Evolutionary conservation across 2,113 vertebrate genomes (phyloP), one percentile per base, ranked within the genome.

Genomic region (Nymphicus hollandicus): DNA sequence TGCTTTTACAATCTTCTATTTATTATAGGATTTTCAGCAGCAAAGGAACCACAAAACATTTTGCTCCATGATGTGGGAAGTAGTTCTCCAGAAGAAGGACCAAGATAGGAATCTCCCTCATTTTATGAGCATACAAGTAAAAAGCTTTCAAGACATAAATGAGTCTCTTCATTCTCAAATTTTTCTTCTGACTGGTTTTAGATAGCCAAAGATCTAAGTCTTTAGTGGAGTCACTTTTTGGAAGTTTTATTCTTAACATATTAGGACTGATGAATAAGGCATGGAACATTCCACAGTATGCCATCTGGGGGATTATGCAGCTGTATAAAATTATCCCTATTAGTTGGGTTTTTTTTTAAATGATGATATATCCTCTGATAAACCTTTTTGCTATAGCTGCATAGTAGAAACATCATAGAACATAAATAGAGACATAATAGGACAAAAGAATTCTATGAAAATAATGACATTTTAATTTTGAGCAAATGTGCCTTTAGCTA

Each of bases 271-370:
- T 89, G 73, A 97, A 89, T 88, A 95, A 96, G 95, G 58, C 78
- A 78, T 93, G 69, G 80, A 56, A 92, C 77, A 66, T 88, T 81
- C 83, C 72, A 81, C n/a, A 79, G 0, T 81, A 91, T 87, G 66
- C 37, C 72, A 95, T 58, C 58, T 93, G 49, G 29, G 41, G 53
- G 79, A 89, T 68, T 91, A 63, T 52, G 61, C 91, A 93, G 65
- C 86, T 96, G 90, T 86, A 91, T 83, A 92, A 94, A 94, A 93
- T 93, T 92, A 96, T 89, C 61, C 41, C n/a, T 39, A 37, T 88
- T 86, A 81, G 31, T 8, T 33, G 61, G n/a, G 12, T 20, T 24
- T 55, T 33, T 80, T 66, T 90, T 95, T 16, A 14, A 71, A 92
- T 78, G 1, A 66, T 66, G 31, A 47, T 89, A 71, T 94, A 83